A percentile compares a stretch with the other conserved stretches of the same genome.
These are phyloP conservation scores for Lasioglossum oenotherae DNA, from an alignment of 2,888 invertebrate species.

Conservation along the genomic window DNA sequence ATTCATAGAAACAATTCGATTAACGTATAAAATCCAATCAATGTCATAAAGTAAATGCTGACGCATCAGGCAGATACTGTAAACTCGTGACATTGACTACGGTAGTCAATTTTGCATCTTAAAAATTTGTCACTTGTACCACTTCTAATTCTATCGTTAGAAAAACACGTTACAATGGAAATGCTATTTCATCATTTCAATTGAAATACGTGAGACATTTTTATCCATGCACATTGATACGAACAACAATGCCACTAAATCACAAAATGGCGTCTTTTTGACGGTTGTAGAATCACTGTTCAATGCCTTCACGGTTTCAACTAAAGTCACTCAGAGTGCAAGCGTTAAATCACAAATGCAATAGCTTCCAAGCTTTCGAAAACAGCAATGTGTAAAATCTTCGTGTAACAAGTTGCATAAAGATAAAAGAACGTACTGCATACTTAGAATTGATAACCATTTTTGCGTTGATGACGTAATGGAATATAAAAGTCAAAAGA, in stretches of 20 bases:
- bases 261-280: slow-evolving; percentile 65
- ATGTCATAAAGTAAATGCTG: slow-evolving; percentile 43
- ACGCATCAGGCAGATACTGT: slow-evolving; percentile 55
- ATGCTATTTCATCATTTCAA: slow-evolving; percentile 27
- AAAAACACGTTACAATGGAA: slow-evolving; percentile 42
- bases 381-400: not conserved
- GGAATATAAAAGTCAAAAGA: slow-evolving; percentile 66
- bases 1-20: not conserved
- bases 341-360: slow-evolving; percentile 36
- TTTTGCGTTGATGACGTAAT: slow-evolving; percentile 67
- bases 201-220: slow-evolving; percentile 14
- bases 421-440: slow-evolving; percentile 41
- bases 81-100: slow-evolving; percentile 66
- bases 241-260: slow-evolving; percentile 43
- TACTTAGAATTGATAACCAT: slow-evolving; percentile 65
- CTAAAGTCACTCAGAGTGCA: slow-evolving; percentile 31
- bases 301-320: slow-evolving; percentile 26
- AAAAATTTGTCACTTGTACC: slow-evolving; percentile 25
- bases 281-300: slow-evolving; percentile 50
- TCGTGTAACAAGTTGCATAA: not conserved
- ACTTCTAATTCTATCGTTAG: slow-evolving; percentile 16
- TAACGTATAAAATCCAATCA: slow-evolving; percentile 24
- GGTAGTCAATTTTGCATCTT: slow-evolving; percentile 61
- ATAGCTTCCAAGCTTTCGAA: slow-evolving; percentile 17
- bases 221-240: slow-evolving; percentile 39